Conservation (phyloP, 1,140 invertebrate genomes). For the Orchesella cincta region DNA sequence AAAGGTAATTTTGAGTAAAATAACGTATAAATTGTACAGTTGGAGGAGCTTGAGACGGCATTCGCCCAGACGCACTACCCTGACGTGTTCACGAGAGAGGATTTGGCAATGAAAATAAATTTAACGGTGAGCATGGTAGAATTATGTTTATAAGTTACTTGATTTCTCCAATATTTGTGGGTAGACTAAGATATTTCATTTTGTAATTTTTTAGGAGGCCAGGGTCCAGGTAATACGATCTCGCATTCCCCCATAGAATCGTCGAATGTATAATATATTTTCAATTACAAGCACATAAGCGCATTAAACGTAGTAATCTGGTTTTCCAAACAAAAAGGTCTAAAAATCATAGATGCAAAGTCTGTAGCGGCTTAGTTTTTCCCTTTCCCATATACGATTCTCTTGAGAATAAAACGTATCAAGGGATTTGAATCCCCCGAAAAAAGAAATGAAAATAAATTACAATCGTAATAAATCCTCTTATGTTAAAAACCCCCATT, state of each 20-base stretch:
- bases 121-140: no score
- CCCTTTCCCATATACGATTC: no score
- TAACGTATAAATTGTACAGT: slow-evolving; percentile 59
- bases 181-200: no score
- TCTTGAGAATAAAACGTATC: no score
- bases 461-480: background rate
- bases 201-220: no score
- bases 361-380: no score
- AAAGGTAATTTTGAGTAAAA: slow-evolving; percentile 1
- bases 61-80: slow-evolving; percentile 98
- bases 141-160: no score
- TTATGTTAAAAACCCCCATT: background rate
- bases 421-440: background rate
- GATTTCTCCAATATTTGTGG: no score
- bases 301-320: no score
- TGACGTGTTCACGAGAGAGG: slow-evolving; percentile 95
- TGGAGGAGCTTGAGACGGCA: slow-evolving; percentile 95
- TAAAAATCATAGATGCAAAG: no score
- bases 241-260: background rate
- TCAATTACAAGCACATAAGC: background rate
- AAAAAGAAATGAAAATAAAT: background rate
- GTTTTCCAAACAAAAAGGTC: no score
- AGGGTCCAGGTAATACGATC: slow-evolving; percentile 79
- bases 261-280: background rate
- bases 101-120: slow-evolving; percentile 97